phyloP scores from a whole-genome alignment of 2,888 invertebrate genomes.

The Drosophila setosimentum region DNA sequence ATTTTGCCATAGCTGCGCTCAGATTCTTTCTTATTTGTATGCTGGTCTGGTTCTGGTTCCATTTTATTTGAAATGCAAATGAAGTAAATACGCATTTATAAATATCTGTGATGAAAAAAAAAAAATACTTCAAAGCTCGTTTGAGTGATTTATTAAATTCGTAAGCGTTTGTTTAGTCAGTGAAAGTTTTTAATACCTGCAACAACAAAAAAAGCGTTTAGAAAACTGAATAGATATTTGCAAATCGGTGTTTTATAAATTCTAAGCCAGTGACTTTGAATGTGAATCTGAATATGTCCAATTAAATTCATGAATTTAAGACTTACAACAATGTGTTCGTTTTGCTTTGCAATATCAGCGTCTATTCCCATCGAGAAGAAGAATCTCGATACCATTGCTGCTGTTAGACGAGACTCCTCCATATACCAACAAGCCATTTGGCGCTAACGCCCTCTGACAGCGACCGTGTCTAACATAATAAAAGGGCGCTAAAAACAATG shows the following conservation, averaged over 20 bases:
- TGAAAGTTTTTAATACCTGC: constrained; percentile 63
- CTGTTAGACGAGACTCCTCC: neutral
- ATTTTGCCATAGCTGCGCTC: constrained; percentile 45
- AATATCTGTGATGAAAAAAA: constrained; percentile 20
- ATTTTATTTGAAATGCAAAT: constrained; percentile 79
- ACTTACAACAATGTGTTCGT: too few relatives aligned
- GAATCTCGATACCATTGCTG: neutral
- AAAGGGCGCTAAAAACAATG: constrained; percentile 74
- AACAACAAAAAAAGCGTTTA: constrained; percentile 10
- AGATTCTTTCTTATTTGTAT: constrained; percentile 66
- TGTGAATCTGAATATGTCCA: neutral
- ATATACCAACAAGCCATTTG: constrained; percentile 29
- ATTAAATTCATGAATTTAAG: neutral
- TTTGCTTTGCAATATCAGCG: neutral
- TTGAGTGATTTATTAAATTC: constrained; percentile 51
- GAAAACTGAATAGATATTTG: neutral
- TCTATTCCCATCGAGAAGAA: neutral
- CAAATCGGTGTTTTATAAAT: neutral
- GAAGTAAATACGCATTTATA: constrained; percentile 67
- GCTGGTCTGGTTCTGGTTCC: constrained; percentile 77
- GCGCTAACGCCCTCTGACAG: constrained; percentile 10
- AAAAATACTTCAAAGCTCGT: constrained; percentile 66
- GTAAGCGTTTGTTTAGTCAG: constrained; percentile 60
- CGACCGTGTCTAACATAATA: constrained; percentile 70
- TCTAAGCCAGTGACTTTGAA: neutral